Conservation (phyloP, 64 coral and sea anemone species). For the Catalaphyllia jardinei region DNA sequence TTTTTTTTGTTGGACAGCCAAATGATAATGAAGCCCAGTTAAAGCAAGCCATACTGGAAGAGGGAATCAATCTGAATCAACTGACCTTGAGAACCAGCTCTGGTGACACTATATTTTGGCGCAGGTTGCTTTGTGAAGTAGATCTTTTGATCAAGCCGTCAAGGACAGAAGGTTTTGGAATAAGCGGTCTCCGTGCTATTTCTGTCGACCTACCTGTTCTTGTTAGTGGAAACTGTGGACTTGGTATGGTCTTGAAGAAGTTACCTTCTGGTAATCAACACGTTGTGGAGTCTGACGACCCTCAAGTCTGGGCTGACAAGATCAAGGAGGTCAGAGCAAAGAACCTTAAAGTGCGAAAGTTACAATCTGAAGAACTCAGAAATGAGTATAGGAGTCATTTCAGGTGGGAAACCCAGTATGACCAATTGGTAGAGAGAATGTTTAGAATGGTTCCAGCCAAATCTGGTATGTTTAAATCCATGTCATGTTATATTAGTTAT, state of each 20-base stretch:
- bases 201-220: conserved; percentile 14
- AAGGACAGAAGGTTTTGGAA: conserved; percentile 37
- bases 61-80: conserved; percentile 9
- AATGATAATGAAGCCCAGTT: background rate
- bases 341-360: background rate
- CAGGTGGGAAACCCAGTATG: background rate
- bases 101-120: background rate
- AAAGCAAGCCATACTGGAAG: background rate
- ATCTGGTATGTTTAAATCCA: background rate
- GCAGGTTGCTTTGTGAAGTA: conserved; percentile 21
- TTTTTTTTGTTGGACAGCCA: background rate
- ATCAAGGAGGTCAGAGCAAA: conserved; percentile 16
- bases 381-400: background rate
- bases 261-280: background rate
- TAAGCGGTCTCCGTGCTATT: conserved; percentile 36
- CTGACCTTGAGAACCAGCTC: background rate
- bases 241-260: conserved; percentile 10
- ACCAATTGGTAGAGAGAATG: background rate
- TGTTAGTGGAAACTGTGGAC: conserved; percentile 34
- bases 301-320: conserved; percentile 7
- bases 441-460: background rate
- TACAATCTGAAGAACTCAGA: background rate
- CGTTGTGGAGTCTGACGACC: conserved; percentile 17
- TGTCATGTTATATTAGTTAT: background rate
- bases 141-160: conserved; percentile 26